Percentiles rank a stretch among this genome's conserved stretches.
These are phyloP conservation scores for Cryptoblepharus egeriae DNA, from an alignment of 2,797 vertebrate genomes.

Conservation along the genomic window DNA sequence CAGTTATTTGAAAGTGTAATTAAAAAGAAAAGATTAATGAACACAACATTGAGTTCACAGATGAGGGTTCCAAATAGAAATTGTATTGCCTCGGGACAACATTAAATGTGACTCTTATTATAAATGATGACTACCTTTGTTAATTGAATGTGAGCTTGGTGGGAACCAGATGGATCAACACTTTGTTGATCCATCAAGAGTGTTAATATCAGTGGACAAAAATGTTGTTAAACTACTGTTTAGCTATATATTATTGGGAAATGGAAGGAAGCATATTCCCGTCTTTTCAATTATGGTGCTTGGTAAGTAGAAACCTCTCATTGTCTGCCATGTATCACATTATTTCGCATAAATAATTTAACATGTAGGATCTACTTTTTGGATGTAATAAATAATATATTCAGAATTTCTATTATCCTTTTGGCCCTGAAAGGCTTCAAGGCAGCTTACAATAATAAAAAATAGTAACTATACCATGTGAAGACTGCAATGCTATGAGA, in stretches of 20 bases:
- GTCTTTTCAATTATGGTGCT: background rate
- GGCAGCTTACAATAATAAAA: no score
- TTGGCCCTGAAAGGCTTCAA: no score
- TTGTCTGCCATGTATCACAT: background rate
- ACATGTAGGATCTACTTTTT: no score
- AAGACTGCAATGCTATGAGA: no score
- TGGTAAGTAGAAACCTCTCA: background rate
- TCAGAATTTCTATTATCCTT: no score
- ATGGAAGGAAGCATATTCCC: conserved; percentile 4
- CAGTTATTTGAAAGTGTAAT: conserved; percentile 8
- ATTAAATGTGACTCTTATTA: conserved; percentile 30
- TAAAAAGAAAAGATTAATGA: conserved; percentile 13
- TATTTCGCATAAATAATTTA: background rate
- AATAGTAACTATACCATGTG: no score
- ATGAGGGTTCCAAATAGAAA: conserved; percentile 31
- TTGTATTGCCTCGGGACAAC: background rate
- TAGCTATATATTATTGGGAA: conserved; percentile 10
- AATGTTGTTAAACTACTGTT: conserved; percentile 17
- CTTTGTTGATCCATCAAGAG: background rate
- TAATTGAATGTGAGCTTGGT: conserved; percentile 1
- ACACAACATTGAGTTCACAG: conserved; percentile 13
- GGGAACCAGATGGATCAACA: background rate
- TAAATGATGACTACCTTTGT: conserved; percentile 26
- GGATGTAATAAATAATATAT: no score
- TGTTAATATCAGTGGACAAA: conserved; percentile 1